Evolutionary conservation across 1,140 invertebrate genomes (phyloP), one percentile per base, ranked within the genome.

Genomic region (Onthophagus taurus): DNA sequence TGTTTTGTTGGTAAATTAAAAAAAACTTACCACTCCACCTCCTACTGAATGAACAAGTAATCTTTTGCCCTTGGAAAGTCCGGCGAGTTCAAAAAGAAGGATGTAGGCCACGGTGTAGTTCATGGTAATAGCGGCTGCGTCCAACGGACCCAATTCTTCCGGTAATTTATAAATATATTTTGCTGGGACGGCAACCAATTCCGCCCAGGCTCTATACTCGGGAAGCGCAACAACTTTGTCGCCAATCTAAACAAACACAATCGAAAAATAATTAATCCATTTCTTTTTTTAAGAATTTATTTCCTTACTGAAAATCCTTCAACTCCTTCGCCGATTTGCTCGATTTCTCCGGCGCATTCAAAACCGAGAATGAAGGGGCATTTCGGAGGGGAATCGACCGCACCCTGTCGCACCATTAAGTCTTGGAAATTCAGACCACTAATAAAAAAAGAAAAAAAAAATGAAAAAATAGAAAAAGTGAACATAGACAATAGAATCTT

Each of bases 51-150:
- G 87, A 19, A 91, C 71, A 35, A 93, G 70, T 12, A 92, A 69
- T 48, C 78, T 84, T 65, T 90, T 88, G 41, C 84, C 85, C 31
- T 80, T 74, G 2, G 76, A 70, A 13, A 92, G 66, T 55, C 80
- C 78, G 26, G 79, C 85, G 57, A 90, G 69, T 55, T 90, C 85
- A 67, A 91, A 90, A 6, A 93, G 76, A 45, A 92, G 68, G 46
- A 89, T 81, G 61, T 91, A 82, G 31, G 87, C 89, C 1, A 90
- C 82, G 30, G 88, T 75, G 59, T 86, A 91, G 65, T 89, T 89
- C 71, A 89, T 82, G 17, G 85, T 81, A 50, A 91, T 74, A 23
- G 86, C 84, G 8, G 83, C 83, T 11, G 83, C 87, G 53, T 92
- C 86, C 54, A 80, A 66, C 46, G 81, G 84, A 37, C 70, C 77